These are phyloP conservation scores for Diplazon laetatorius DNA, from an alignment of 2,888 invertebrate species.

Conservation along the genomic window DNA sequence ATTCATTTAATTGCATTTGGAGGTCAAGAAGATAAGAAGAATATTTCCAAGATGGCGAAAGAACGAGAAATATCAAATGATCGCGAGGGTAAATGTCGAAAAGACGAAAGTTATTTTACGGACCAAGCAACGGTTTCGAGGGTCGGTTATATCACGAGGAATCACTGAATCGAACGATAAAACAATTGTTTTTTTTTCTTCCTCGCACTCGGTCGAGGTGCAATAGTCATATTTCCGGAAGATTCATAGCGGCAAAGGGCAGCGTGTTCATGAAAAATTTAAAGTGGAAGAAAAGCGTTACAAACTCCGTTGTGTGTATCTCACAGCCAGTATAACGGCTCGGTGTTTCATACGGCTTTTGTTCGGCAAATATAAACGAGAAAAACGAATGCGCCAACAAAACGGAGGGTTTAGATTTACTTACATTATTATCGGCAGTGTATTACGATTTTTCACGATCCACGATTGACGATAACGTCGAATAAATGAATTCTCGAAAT, in stretches of 20 bases:
- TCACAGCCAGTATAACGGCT: conserved; percentile 45
- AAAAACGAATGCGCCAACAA: conserved; percentile 11
- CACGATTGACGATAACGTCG: conserved; percentile 11
- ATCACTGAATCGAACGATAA: conserved; percentile 70
- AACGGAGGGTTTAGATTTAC: conserved; percentile 63
- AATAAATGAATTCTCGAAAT: conserved; percentile 1
- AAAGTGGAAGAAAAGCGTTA: conserved; percentile 51
- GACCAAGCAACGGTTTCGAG: conserved; percentile 19
- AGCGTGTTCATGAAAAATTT: conserved; percentile 66
- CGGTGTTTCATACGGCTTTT: conserved; percentile 34
- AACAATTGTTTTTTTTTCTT: conserved; percentile 67
- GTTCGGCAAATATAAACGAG: conserved; percentile 40
- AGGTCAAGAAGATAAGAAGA: too few species aligned
- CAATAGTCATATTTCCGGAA: conserved; percentile 69
- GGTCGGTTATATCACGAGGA: conserved; percentile 46
- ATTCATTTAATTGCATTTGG: background rate
- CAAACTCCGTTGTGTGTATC: conserved; percentile 58
- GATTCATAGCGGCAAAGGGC: conserved; percentile 70
- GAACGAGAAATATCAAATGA: background rate
- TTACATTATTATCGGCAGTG: conserved; percentile 64
- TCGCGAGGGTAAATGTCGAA: too few species aligned
- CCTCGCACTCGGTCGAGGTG: too few species aligned
- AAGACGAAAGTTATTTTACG: too few species aligned
- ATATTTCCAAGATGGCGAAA: too few species aligned
- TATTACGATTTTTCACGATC: conserved; percentile 37